Evolutionary conservation across 2,888 invertebrate species (phyloP).

Genomic region (Arctia plantaginis): DNA sequence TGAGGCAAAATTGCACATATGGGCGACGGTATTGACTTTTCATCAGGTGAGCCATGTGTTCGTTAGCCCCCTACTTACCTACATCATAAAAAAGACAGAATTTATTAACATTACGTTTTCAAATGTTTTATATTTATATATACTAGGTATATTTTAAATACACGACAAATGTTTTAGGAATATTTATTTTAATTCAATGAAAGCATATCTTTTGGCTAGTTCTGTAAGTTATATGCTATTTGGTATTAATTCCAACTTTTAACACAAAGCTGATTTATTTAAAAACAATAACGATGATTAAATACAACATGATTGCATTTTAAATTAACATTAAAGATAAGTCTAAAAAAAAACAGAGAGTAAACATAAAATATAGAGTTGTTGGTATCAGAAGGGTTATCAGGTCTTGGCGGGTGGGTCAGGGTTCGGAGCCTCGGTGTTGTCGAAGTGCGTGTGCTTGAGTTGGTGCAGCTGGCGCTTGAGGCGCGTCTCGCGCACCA

Average conservation of each 20-base stretch:
- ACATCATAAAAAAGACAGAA: no score
- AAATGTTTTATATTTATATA: no score
- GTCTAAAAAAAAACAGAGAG: not conserved
- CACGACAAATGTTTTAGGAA: no score
- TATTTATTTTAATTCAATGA: not conserved
- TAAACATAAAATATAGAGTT: not conserved
- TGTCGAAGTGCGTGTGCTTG: conserved; percentile 34
- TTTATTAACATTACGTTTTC: no score
- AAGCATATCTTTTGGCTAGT: not conserved
- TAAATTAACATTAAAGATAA: conserved; percentile 17
- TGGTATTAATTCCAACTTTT: not conserved
- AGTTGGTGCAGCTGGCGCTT: conserved; percentile 42
- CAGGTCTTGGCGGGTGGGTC: not conserved
- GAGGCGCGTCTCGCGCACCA: conserved; percentile 78
- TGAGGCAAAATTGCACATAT: no score
- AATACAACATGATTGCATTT: not conserved
- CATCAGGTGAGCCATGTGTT: no score
- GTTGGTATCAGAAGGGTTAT: not conserved
- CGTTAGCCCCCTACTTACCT: no score
- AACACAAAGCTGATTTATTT: not conserved
- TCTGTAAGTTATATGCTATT: not conserved
- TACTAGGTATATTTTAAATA: no score
- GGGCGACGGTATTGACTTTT: no score
- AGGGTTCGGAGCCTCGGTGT: conserved; percentile 5
- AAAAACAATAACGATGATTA: no score